phyloP scores from a whole-genome alignment of 2,888 invertebrate genomes.

The Aethes cnicana region DNA sequence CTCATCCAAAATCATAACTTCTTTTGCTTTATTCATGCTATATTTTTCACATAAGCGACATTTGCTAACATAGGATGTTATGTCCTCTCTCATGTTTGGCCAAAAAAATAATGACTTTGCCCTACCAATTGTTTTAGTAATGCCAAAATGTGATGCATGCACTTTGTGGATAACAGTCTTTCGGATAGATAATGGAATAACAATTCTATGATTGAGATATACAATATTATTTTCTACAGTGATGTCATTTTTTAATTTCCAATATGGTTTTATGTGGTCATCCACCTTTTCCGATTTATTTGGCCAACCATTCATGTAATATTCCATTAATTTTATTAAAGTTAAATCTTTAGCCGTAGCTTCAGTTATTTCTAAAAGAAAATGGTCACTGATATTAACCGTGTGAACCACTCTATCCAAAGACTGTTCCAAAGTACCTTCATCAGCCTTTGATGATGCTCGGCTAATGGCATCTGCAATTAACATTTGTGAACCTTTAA shows the following conservation, averaged over 20 bases:
- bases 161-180: conserved; percentile 1
- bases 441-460: conserved; percentile 8
- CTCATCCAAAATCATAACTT: background rate
- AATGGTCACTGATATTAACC: conserved; percentile 4
- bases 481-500: conserved; percentile 8
- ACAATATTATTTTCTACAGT: conserved; percentile 5
- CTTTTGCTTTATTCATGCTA: conserved; percentile 1
- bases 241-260: conserved; percentile 8
- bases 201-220: conserved; percentile 1
- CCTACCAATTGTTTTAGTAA: conserved; percentile 6
- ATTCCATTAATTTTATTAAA: background rate
- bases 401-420: conserved; percentile 1
- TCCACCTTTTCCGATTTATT: background rate
- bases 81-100: background rate
- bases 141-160: conserved; percentile 1
- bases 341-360: conserved; percentile 1
- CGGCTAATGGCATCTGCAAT: conserved; percentile 1
- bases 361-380: background rate
- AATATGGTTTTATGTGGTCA: conserved; percentile 6
- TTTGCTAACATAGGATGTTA: background rate
- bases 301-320: conserved; percentile 16
- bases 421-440: background rate
- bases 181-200: background rate
- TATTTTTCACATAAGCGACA: conserved; percentile 13
- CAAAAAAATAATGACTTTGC: conserved; percentile 11